Evolutionary conservation across 2,888 invertebrate genomes (phyloP), one percentile per base, ranked within the genome.

Genomic region (Hybos culiciformis): DNA sequence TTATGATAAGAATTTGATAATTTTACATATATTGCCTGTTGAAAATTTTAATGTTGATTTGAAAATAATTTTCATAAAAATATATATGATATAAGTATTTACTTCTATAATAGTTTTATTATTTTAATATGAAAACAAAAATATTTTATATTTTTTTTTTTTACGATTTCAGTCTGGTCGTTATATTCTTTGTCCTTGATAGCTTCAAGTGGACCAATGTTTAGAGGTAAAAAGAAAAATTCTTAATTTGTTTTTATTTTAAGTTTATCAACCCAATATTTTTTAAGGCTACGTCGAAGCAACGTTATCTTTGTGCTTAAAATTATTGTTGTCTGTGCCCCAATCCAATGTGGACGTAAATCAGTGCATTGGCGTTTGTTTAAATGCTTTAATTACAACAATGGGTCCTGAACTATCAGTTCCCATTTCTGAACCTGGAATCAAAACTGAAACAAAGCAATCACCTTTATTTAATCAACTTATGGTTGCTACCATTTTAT

Each of bases 131-230:
- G n/a, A n/a, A n/a, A n/a, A n/a, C n/a, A n/a, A n/a, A n/a, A n/a
- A n/a, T n/a, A n/a, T n/a, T n/a, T n/a, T n/a, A n/a, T n/a, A n/a
- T n/a, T n/a, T n/a, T n/a, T n/a, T n/a, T n/a, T n/a, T n/a, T n/a
- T n/a, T n/a, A n/a, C n/a, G n/a, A n/a, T n/a, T n/a, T n/a, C 97
- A 75, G 87, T 93, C 24, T 98, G 97, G 97, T 85, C 97, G 0
- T 70, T 98, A 12, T 93, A 97, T 69, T 94, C 97, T 0, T 69
- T 98, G 19, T 87, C 93, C 1, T 74, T 97, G 49, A 86, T 98
- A 46, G 94, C 93, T 66, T 94, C 96, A 0, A 94, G 97, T 2
- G 98, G 98, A 0, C 97, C 98, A 1, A 96, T 98, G 93, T 98
- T 98, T 70, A 77, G 96, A 18, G 81, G n/a, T n/a, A n/a, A n/a